Conservation (phyloP, 2,888 invertebrate species). For the Patella depressa region DNA sequence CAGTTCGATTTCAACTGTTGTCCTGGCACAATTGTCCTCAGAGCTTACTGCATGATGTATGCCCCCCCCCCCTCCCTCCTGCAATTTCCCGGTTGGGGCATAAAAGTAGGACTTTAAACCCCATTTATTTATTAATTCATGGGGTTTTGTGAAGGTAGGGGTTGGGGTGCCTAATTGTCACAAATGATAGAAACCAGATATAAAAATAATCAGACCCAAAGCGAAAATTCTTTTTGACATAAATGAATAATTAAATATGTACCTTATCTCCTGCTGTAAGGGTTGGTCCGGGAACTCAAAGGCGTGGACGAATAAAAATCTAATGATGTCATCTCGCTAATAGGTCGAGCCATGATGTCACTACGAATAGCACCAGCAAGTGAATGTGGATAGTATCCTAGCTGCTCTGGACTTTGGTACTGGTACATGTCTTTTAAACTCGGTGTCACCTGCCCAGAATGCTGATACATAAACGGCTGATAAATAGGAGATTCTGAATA, state of each 20-base stretch:
- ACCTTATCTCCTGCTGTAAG: neutral
- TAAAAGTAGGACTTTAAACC: no score
- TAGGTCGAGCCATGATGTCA: neutral
- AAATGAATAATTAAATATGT: neutral
- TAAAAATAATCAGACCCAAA: neutral
- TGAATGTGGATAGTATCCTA: neutral
- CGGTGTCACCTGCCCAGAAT: neutral
- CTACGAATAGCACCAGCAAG: neutral
- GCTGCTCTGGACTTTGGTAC: neutral
- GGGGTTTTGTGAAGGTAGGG: no score
- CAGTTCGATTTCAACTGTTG: no score
- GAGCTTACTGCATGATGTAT: no score
- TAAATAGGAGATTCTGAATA: neutral
- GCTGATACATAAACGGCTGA: neutral
- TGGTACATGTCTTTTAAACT: neutral
- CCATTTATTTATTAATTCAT: no score
- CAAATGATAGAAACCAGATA: no score
- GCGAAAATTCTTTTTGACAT: neutral
- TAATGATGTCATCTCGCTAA: neutral
- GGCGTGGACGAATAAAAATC: neutral
- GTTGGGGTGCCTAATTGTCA: no score
- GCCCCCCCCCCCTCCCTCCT: no score
- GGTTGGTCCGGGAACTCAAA: neutral
- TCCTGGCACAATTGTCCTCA: no score
- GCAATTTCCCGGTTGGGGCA: no score